Conservation (phyloP, 2,888 invertebrate species). For the Dicyrtoma fusca region DNA sequence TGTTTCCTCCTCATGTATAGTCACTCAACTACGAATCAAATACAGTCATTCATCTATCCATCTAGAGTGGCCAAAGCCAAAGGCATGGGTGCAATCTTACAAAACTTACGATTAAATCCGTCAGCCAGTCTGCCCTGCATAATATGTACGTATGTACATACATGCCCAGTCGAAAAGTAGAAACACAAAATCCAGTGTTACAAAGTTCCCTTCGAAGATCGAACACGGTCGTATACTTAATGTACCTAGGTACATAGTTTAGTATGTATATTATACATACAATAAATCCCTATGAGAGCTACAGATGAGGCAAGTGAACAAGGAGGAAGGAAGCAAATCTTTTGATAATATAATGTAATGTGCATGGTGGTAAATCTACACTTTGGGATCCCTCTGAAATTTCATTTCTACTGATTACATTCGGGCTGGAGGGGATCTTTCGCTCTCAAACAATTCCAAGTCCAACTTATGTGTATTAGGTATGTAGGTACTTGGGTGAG, state of each 20-base stretch:
- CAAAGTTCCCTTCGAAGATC: too few species aligned
- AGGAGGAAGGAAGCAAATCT: background rate
- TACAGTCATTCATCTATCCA: constrained; percentile 47
- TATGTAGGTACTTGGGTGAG: background rate
- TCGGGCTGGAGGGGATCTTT: constrained; percentile 49
- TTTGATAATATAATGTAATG: constrained; percentile 48
- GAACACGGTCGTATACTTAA: background rate
- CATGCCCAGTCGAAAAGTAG: too few species aligned
- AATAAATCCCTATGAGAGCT: too few species aligned
- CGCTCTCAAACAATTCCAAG: constrained; percentile 24
- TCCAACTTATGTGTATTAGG: constrained; percentile 16
- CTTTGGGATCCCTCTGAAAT: constrained; percentile 47
- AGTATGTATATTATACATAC: too few species aligned
- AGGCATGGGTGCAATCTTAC: constrained; percentile 39
- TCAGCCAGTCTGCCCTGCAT: too few species aligned
- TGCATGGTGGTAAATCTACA: constrained; percentile 42
- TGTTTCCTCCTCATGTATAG: constrained; percentile 23
- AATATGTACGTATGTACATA: background rate
- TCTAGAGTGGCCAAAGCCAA: constrained; percentile 50
- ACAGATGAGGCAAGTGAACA: background rate
- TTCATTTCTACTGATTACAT: constrained; percentile 56
- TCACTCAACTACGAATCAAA: constrained; percentile 23
- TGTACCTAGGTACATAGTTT: background rate
- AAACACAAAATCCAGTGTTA: too few species aligned
- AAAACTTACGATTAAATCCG: constrained; percentile 2